phyloP scores from a whole-genome alignment of 1,140 invertebrate genomes.

The Monochamus saltuarius region DNA sequence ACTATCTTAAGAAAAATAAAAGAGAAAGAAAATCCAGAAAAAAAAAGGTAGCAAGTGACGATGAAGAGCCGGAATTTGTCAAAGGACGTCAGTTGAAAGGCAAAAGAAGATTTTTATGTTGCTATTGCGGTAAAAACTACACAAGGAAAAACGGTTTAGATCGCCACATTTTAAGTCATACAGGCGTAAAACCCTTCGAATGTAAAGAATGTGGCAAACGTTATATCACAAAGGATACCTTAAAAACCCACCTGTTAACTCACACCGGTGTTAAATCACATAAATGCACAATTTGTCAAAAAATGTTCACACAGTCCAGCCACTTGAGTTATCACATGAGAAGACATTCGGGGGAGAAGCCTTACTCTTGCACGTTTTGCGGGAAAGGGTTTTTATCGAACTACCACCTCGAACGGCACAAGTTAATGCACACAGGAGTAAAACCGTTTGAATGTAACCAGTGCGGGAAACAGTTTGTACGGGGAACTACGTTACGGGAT shows the following conservation, averaged over 20 bases:
- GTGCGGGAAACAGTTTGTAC: too few relatives aligned
- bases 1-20: constrained; percentile 11
- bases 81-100: constrained; percentile 11
- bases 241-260: constrained; percentile 27
- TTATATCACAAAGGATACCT: constrained; percentile 19
- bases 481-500: too few relatives aligned
- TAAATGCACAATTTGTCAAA: constrained; percentile 35
- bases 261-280: constrained; percentile 28
- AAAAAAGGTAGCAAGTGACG: constrained; percentile 15
- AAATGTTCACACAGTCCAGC: constrained; percentile 31
- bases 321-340: constrained; percentile 35
- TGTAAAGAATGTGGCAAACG: constrained; percentile 49
- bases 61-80: constrained; percentile 9
- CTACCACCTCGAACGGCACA: constrained; percentile 16
- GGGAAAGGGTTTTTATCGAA: constrained; percentile 41
- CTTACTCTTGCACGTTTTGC: constrained; percentile 32
- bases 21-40: constrained; percentile 1
- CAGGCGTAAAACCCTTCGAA: constrained; percentile 59
- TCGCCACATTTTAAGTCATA: constrained; percentile 46
- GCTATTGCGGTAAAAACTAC: constrained; percentile 25
- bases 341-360: constrained; percentile 34
- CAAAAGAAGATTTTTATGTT: constrained; percentile 18
- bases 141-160: constrained; percentile 20
- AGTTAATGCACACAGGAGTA: constrained; percentile 18
- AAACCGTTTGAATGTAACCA: constrained; percentile 2